Percentiles rank a stretch among this genome's conserved stretches.
phyloP scores from a whole-genome alignment of 2,113 vertebrate genomes.

The Nibea albiflora region DNA sequence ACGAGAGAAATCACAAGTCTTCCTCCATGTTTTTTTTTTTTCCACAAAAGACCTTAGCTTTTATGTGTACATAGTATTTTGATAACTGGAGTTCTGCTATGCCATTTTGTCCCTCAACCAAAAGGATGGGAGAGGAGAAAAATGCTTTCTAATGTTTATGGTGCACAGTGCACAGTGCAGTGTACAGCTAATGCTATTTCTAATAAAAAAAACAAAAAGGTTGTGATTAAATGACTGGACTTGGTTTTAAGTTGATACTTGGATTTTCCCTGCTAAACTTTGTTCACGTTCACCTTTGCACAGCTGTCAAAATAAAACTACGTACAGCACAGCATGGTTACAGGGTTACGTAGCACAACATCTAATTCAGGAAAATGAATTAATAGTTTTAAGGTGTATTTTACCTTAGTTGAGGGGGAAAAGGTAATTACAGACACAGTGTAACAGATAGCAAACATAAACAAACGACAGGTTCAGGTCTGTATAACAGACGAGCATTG shows the following conservation, averaged over 20 bases:
- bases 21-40: constrained; percentile 48
- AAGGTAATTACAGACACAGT: no score
- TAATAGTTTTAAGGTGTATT: no score
- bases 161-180: constrained; percentile 70
- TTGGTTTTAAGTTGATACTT: background rate
- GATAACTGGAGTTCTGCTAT: constrained; percentile 85
- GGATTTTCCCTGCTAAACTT: background rate
- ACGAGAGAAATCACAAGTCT: constrained; percentile 66
- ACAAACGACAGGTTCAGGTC: background rate
- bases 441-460: background rate
- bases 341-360: no score
- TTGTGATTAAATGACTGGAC: constrained; percentile 9
- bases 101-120: constrained; percentile 78
- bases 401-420: no score
- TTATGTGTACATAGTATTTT: constrained; percentile 86
- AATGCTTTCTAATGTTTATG: constrained; percentile 74
- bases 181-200: constrained; percentile 81
- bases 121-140: constrained; percentile 29
- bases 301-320: background rate
- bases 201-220: constrained; percentile 59
- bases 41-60: constrained; percentile 64
- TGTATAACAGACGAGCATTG: background rate
- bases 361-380: no score
- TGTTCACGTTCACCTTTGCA: background rate
- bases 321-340: background rate